Base-by-base conservation (phyloP, 2,113 vertebrate genomes). In the Colistium nudipinnis region DNA sequence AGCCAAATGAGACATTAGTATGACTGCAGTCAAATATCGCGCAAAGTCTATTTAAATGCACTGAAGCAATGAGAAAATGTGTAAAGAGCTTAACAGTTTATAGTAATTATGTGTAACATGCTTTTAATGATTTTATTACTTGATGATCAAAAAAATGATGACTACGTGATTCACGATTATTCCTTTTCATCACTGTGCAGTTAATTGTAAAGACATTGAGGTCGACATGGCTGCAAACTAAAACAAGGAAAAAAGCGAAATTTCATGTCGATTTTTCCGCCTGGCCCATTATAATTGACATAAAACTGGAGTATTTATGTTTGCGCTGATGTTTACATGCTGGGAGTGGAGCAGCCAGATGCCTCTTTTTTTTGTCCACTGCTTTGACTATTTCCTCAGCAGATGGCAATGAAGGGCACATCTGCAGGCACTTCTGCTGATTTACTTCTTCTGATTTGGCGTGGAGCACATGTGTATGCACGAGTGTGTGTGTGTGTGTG, bases 331-430 rank as follows among this genome's bases (percentile, higher is more conserved):
- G 49, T 44, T 71, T 67, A 48, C 36, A 19, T 22, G 53, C 28
- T 48, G 47, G 33, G 61, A 11, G 10, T 41, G 54, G 22, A 67
- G 68, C 76, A 70, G 62, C 49, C 16, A 51, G 51, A 74, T 9
- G 12, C 9, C 44, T 59, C 61, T 74, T 31, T 38, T 59, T 64
- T 74, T 31, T 52, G 41, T 51, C 62, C 49, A 59, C 24, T 44
- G 45, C 54, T 16, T 64, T 78, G 28, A 66, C 9, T 51, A 60
- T 60, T 78, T 63, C 52, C 25, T 59, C 70, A 76, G 74, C 85
- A 87, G 83, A 89, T 89, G 85, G 82, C 38, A 76, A 48, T 31
- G 74, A 75, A 76, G 80, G 81, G 70, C 78, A 86, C 76, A 86
- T 87, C 81, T 89, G 87, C 76, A 63, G 70, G 67, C 77, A 65